A percentile compares a stretch with the other conserved stretches of the same genome.
Evolutionary conservation across 2,113 vertebrate genomes (phyloP).

Genomic region (Rhipidura dahli): DNA sequence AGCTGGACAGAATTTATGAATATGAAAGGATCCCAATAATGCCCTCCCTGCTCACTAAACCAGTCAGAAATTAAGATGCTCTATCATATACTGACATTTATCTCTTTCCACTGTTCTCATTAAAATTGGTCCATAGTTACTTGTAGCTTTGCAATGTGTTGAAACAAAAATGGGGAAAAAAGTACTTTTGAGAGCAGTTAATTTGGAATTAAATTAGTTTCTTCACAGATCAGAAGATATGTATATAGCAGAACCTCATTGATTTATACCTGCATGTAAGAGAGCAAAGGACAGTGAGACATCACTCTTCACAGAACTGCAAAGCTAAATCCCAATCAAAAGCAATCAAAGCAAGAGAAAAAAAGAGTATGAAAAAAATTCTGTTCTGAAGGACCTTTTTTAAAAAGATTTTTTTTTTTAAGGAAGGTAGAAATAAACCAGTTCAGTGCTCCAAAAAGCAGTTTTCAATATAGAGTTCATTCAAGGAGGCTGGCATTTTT

Average conservation of each 20-base stretch:
- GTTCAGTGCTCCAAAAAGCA: neutral
- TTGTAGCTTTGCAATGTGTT: neutral
- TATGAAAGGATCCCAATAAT: neutral
- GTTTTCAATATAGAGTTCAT: neutral
- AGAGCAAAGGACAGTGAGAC: constrained; percentile 38
- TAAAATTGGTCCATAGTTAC: constrained; percentile 10
- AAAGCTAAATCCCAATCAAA: neutral
- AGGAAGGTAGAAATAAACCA: neutral
- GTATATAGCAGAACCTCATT: constrained; percentile 26
- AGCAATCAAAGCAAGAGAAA: constrained; percentile 5
- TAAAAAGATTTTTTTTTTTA: neutral
- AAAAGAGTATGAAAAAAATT: neutral
- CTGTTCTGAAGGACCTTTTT: neutral
- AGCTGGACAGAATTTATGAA: neutral
- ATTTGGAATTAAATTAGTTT: constrained; percentile 63
- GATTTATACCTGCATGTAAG: constrained; percentile 10
- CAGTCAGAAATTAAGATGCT: neutral
- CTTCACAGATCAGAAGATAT: constrained; percentile 41
- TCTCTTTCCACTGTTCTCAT: constrained; percentile 27
- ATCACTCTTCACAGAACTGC: neutral
- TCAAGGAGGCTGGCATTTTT: neutral
- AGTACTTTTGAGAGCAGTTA: constrained; percentile 43
- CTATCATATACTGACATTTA: constrained; percentile 26
- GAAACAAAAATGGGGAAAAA: constrained; percentile 17
- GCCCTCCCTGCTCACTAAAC: neutral